A percentile compares a stretch with the other conserved stretches of the same genome.
These are phyloP conservation scores for Drosophila paulistorum DNA, from an alignment of 1,140 invertebrate genomes.

Conservation along the genomic window DNA sequence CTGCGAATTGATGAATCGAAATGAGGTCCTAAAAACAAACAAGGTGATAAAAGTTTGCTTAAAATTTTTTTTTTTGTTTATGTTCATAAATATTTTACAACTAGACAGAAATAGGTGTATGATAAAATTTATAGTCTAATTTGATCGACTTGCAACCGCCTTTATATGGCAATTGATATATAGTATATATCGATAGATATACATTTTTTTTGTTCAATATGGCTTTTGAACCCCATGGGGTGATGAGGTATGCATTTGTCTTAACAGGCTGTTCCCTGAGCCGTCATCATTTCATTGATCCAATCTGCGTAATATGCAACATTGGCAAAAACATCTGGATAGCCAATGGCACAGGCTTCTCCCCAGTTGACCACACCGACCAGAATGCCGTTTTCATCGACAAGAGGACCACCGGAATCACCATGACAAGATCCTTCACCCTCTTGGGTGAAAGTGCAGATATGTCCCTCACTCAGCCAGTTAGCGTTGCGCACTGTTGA, in stretches of 20 bases:
- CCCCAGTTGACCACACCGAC: slow-evolving; percentile 85
- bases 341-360: slow-evolving; percentile 84
- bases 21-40: neutral
- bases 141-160: slow-evolving; percentile 43
- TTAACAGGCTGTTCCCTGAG: slow-evolving; percentile 47
- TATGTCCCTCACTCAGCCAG: slow-evolving; percentile 81
- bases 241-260: neutral
- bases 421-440: slow-evolving; percentile 86
- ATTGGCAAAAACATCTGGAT: slow-evolving; percentile 84
- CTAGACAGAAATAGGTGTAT: slow-evolving; percentile 32
- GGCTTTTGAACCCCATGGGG: slow-evolving; percentile 41
- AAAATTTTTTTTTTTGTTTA: slow-evolving; percentile 27
- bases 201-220: slow-evolving; percentile 38
- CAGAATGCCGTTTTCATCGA: slow-evolving; percentile 58
- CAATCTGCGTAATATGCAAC: slow-evolving; percentile 82
- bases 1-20: neutral
- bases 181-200: neutral
- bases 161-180: slow-evolving; percentile 28
- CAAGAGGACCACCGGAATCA: slow-evolving; percentile 83
- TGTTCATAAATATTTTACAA: slow-evolving; percentile 43
- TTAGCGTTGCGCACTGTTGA: slow-evolving; percentile 43
- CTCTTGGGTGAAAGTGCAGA: slow-evolving; percentile 85
- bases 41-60: neutral
- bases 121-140: slow-evolving; percentile 57
- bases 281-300: slow-evolving; percentile 51